phyloP scores from a whole-genome alignment of 2,113 vertebrate genomes.

The Nycticryphes semicollaris region DNA sequence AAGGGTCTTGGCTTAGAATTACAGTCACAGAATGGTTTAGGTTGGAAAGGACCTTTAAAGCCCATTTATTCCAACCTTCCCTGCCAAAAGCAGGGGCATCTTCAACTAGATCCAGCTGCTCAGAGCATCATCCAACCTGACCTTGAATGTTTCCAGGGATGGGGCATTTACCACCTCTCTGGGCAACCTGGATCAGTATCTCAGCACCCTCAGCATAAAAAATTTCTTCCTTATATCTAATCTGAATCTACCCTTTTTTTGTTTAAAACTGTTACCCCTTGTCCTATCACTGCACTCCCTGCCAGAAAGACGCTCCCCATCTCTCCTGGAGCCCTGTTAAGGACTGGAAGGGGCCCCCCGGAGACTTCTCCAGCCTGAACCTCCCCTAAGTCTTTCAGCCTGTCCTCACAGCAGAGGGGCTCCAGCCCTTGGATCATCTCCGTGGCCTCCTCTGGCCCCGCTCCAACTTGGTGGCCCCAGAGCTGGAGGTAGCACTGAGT shows the following conservation, averaged over 20 bases:
- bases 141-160: neutral
- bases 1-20: neutral
- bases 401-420: too few species aligned
- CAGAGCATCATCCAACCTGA: neutral
- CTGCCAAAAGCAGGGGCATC: neutral
- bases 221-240: neutral
- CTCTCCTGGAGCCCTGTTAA: neutral
- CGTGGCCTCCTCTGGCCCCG: too few species aligned
- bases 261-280: neutral
- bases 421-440: too few species aligned
- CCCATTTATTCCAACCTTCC: neutral
- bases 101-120: neutral
- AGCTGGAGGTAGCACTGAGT: too few species aligned
- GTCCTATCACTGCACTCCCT: neutral
- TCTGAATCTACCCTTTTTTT: neutral
- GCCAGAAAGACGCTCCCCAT: neutral
- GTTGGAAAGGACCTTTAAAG: neutral
- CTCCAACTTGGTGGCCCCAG: too few species aligned
- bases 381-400: too few species aligned
- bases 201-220: neutral
- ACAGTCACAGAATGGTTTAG: neutral
- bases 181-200: neutral
- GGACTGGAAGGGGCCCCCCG: neutral
- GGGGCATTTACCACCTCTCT: neutral
- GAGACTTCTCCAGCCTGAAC: neutral